Evolutionary conservation across 2,797 vertebrate genomes (phyloP).

Genomic region (Eutrigla gurnardus): DNA sequence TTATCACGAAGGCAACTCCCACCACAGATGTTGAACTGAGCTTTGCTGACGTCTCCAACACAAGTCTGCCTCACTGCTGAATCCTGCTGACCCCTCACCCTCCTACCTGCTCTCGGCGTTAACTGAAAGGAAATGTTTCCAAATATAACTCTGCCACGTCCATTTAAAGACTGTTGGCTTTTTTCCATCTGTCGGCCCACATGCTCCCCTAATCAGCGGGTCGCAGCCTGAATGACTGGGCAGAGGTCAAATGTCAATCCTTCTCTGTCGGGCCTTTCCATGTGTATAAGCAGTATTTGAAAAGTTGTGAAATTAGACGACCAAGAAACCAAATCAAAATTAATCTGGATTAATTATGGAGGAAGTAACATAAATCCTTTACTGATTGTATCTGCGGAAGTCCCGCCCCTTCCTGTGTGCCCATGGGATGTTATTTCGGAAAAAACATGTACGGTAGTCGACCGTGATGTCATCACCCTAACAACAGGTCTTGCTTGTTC

Average conservation of each 20-base stretch:
- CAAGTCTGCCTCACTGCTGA: conserved; percentile 2
- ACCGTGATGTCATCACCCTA: too few relatives aligned
- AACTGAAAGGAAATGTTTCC: conserved; percentile 25
- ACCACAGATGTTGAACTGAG: conserved; percentile 33
- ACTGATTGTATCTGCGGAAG: too few relatives aligned
- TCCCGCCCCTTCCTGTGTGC: too few relatives aligned
- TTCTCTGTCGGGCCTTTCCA: neutral
- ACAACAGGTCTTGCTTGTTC: too few relatives aligned
- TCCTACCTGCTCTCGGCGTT: conserved; percentile 20
- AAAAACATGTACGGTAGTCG: too few relatives aligned
- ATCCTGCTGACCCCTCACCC: conserved; percentile 15
- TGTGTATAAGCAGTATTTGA: neutral
- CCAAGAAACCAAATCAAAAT: neutral
- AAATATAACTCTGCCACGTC: conserved; percentile 26
- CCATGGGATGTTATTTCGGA: too few relatives aligned
- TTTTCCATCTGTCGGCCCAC: conserved; percentile 23
- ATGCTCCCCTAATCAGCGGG: conserved; percentile 46
- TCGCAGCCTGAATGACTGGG: conserved; percentile 12
- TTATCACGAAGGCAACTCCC: conserved; percentile 1
- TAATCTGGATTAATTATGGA: neutral
- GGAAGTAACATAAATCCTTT: neutral
- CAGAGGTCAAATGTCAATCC: conserved; percentile 20
- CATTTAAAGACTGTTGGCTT: conserved; percentile 47
- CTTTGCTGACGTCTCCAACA: conserved; percentile 6
- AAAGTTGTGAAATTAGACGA: neutral